These are phyloP conservation scores for cattle (Bos taurus) DNA, from an alignment of 2,113 vertebrate species.

Conservation along the genomic window DNA sequence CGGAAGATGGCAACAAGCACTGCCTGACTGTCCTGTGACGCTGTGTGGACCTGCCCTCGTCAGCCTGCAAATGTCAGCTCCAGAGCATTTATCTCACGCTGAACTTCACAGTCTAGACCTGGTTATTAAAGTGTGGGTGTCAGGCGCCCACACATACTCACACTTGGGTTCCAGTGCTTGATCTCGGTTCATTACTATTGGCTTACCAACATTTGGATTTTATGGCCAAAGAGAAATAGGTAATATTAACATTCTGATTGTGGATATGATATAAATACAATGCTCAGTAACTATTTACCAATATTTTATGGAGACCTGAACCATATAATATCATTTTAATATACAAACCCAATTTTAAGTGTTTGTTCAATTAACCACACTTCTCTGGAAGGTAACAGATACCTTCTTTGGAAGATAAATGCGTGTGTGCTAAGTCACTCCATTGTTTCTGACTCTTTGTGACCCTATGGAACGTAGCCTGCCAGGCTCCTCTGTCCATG, in stretches of 20 bases:
- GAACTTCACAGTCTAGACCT: neutral
- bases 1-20: neutral
- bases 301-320: neutral
- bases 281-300: neutral
- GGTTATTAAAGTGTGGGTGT: neutral
- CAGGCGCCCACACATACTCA: too few species aligned
- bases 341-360: neutral
- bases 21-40: neutral
- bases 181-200: neutral
- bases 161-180: too few species aligned
- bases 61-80: neutral
- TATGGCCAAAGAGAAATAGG: neutral
- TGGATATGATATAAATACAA: neutral
- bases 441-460: neutral
- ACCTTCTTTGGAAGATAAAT: neutral
- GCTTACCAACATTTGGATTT: neutral
- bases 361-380: neutral
- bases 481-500: neutral
- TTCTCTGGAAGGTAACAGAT: neutral
- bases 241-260: neutral
- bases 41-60: neutral
- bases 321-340: neutral
- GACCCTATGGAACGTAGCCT: neutral
- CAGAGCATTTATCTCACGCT: neutral
- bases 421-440: rapidly evolving